A percentile compares a stretch with the other conserved stretches of the same genome.
Conservation (phyloP, 2,888 invertebrate species). For the Ferdinandea cuprea region DNA sequence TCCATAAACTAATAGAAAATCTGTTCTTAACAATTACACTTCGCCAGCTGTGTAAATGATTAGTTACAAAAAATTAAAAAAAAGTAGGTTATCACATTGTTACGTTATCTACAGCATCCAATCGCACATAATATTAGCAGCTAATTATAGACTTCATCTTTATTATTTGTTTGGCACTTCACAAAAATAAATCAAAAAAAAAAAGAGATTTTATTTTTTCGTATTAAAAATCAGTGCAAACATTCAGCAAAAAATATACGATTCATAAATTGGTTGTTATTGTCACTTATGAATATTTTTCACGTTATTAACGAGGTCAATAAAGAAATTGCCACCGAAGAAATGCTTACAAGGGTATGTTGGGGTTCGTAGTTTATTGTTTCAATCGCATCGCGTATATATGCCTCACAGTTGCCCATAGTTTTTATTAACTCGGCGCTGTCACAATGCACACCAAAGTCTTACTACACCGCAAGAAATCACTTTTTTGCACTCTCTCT, state of each 20-base stretch:
- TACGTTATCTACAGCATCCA: too few relatives aligned
- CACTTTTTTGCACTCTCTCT: slow-evolving; percentile 42
- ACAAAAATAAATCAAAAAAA: too few relatives aligned
- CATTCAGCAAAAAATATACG: not conserved
- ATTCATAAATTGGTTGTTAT: not conserved
- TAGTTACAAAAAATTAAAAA: slow-evolving; percentile 1
- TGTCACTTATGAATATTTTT: not conserved
- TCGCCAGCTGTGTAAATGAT: not conserved
- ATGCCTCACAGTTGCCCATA: slow-evolving; percentile 61
- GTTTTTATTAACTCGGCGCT: slow-evolving; percentile 8
- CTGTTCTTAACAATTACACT: too few relatives aligned
- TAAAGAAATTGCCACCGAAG: not conserved
- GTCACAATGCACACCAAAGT: too few relatives aligned
- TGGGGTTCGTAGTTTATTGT: slow-evolving; percentile 31
- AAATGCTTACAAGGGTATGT: slow-evolving; percentile 8
- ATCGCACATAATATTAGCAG: too few relatives aligned
- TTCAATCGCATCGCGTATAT: slow-evolving; percentile 59
- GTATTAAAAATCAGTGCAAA: not conserved
- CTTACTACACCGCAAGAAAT: slow-evolving; percentile 47
- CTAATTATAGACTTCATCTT: too few relatives aligned
- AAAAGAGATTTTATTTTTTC: not conserved
- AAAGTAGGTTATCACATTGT: not conserved
- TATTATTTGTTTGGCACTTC: not conserved
- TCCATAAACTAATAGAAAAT: too few relatives aligned
- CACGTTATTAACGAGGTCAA: slow-evolving; percentile 7